Base-by-base conservation (phyloP, 2,113 vertebrate genomes). In the Mixornis gularis region DNA sequence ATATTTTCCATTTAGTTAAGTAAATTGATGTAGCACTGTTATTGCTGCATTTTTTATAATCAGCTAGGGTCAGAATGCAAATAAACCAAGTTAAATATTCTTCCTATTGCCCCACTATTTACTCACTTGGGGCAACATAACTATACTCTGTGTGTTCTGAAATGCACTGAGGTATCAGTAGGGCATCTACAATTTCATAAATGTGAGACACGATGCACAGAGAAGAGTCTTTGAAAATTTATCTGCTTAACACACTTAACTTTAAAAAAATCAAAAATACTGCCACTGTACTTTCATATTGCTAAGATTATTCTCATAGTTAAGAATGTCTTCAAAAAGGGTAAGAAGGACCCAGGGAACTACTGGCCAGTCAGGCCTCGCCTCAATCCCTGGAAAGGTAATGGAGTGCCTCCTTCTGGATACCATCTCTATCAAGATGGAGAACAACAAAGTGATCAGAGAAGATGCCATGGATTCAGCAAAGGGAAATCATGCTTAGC, bases 141-240 rank as follows among this genome's bases (percentile, higher is more conserved):
- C 19, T 22, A 64, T 8, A 52, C 2, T 25, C 15, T 55, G 6
- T 52, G 59, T 38, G 4, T 62, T 72, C 26, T 71, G 71, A 85
- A 79, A 82, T 34, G 87, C 36, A 82, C 7, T 44, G 13, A 26
- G 7, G 3, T 70, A 85, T 22, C 29, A 65, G 46, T 1, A 76
- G 2, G 43, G 13, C 44, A 80, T 7, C 36, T 46, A 55, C 18
- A 70, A 17, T 71, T 74, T 22, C 51, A 81, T 27, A 59, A 34
- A 78, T 0, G 0, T 0, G 0, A 74, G 32, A 70, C 9, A 69
- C 3, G 12, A 85, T n/a, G 18, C 15, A 78, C 9, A 81, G 6
- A 69, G 19, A 74, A 72, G 26, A 87, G 34, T 69, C 40, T 27
- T 85, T 1, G 8, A 74, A 89, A 51, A 36, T 52, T 15, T 30